Conservation (phyloP, 2,888 invertebrate genomes). For the Sarcophaga variegata region DNA sequence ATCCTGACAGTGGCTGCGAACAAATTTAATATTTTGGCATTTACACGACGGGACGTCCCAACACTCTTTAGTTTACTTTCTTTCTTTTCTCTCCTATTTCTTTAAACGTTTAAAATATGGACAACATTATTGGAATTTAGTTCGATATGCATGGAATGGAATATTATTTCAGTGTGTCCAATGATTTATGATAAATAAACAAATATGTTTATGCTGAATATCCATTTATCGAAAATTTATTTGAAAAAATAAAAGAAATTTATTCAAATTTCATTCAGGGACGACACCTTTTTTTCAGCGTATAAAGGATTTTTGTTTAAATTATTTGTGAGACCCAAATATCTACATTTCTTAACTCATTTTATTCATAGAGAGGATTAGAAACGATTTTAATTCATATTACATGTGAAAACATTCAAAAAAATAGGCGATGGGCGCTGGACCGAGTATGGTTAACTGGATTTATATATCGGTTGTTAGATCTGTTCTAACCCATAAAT, state of each 20-base stretch:
- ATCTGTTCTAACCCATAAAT: no score
- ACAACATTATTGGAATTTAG: conserved; percentile 1
- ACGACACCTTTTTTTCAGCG: background rate
- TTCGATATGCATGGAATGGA: conserved; percentile 14
- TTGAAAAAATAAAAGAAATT: background rate
- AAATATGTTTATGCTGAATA: conserved; percentile 74
- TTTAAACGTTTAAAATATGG: background rate
- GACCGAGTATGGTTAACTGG: no score
- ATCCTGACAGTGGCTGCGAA: conserved; percentile 68
- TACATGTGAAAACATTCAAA: no score
- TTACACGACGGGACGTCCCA: conserved; percentile 60
- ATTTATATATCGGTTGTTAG: no score
- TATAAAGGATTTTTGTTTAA: no score
- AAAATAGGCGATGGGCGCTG: no score
- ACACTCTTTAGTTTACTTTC: conserved; percentile 15
- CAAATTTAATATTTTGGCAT: conserved; percentile 66
- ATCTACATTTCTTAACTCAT: no score
- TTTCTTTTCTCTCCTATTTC: conserved; percentile 2
- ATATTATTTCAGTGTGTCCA: conserved; percentile 71
- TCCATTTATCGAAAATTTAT: conserved; percentile 64
- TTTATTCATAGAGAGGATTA: no score
- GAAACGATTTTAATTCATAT: no score
- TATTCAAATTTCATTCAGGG: background rate
- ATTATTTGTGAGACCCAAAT: no score
- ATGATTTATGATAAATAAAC: conserved; percentile 75